These are phyloP conservation scores for Dasyornis broadbenti DNA, from an alignment of 2,113 vertebrate genomes.

Conservation along the genomic window DNA sequence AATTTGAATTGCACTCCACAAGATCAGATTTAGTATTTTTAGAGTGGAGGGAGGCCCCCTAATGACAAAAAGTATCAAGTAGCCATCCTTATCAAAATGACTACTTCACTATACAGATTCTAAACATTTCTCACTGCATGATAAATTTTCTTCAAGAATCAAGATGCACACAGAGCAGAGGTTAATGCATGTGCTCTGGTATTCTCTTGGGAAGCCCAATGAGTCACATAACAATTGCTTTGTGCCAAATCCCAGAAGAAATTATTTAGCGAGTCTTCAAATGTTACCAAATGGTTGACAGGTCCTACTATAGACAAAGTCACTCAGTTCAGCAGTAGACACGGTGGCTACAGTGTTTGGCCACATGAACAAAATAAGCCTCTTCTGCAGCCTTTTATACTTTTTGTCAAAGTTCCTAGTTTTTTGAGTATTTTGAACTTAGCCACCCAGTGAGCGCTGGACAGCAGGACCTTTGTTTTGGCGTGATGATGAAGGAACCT, in stretches of 20 bases:
- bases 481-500: not conserved
- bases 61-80: not conserved
- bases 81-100: not conserved
- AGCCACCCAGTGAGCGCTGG: not conserved
- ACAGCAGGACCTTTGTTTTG: not conserved
- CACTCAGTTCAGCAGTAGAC: not conserved
- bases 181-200: not conserved
- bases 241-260: not conserved
- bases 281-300: not conserved
- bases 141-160: not conserved
- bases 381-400: not conserved
- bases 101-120: not conserved
- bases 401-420: not conserved
- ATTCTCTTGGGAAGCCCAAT: not conserved
- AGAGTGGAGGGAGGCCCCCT: not conserved
- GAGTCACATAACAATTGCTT: accelerated
- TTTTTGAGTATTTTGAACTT: not conserved
- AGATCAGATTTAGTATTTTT: not conserved
- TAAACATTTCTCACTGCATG: not conserved
- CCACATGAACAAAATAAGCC: not conserved
- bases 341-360: not conserved
- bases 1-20: not conserved
- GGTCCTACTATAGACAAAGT: not conserved
- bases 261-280: not conserved
- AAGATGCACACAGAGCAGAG: not conserved